Base-by-base conservation (phyloP, 2,797 vertebrate species). In the Coluber constrictor region DNA sequence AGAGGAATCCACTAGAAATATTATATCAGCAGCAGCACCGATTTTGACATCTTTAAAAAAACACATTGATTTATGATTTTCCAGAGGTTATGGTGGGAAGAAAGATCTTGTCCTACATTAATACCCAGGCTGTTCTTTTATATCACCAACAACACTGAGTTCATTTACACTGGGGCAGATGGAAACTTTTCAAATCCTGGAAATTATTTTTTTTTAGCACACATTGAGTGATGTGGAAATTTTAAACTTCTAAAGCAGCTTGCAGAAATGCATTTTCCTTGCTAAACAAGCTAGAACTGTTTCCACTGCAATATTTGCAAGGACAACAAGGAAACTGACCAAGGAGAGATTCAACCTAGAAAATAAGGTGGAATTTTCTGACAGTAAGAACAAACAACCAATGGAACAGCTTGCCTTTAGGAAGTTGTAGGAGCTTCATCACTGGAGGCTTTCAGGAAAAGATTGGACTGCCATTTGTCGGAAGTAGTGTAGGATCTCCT, bases 1-100 rank as follows among this genome's bases (percentile, higher is more conserved):
- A 95, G 98, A 99, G 95, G 98, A 98, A 97, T 99, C 98, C 97
- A 99, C 98, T 98, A 99, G 98, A 98, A 99, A 99, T 98, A 98
- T 98, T 97, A 99, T 97, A 98, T 99, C 99, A 93, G 98, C 98
- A 96, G 98, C 97, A 27, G 98, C 97, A 96, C 98, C 96, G 59
- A 97, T 97, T 97, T 95, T 97, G 97, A 98, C 98, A 97, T 98
- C 98, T 99, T 99, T 97, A 97, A 97, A 97, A 97, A 96, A 98
- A 97, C 98, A 98, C 97, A 98, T 94, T 96, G 96, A 92, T 98
- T 98, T 97, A 98, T 97, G 95, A 94, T 96, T 97, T 97, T 97
- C 96, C 93, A 94, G 90, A 25, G 2, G 88, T 90, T 95, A 94
- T 90, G 32, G 60, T 8, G 25, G 18, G 4, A 0, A 83, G 94